Conservation (phyloP, 2,888 invertebrate genomes). For the Lutraria lutraria region DNA sequence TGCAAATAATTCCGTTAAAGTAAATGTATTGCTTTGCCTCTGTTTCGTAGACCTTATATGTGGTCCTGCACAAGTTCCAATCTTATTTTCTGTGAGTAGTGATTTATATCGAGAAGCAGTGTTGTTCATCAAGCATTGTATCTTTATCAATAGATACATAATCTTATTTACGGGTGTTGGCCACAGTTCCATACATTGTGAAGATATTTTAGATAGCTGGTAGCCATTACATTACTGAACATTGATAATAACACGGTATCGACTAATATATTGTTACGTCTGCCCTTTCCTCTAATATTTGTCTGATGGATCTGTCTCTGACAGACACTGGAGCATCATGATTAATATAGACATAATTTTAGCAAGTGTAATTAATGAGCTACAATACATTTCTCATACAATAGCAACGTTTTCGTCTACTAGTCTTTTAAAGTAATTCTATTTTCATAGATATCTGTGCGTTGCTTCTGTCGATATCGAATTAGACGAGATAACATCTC, state of each 20-base stretch:
- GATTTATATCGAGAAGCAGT: neutral
- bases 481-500: too few species aligned
- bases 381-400: neutral
- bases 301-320: neutral
- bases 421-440: too few species aligned
- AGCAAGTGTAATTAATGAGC: neutral
- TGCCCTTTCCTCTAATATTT: neutral
- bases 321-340: neutral
- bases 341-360: neutral
- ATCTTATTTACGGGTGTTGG: constrained; percentile 5
- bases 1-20: too few species aligned
- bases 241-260: neutral
- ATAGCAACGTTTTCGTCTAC: too few species aligned
- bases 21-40: too few species aligned
- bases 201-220: neutral
- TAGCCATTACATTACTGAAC: neutral
- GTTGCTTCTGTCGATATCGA: too few species aligned
- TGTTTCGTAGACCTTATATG: too few species aligned
- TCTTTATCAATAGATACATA: constrained; percentile 7
- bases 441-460: too few species aligned
- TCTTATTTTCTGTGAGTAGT: neutral
- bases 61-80: too few species aligned
- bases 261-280: neutral
- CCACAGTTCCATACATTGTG: neutral
- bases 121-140: neutral